Evolutionary conservation across 2,113 vertebrate genomes (phyloP).

Genomic region (Atrichornis clamosus): DNA sequence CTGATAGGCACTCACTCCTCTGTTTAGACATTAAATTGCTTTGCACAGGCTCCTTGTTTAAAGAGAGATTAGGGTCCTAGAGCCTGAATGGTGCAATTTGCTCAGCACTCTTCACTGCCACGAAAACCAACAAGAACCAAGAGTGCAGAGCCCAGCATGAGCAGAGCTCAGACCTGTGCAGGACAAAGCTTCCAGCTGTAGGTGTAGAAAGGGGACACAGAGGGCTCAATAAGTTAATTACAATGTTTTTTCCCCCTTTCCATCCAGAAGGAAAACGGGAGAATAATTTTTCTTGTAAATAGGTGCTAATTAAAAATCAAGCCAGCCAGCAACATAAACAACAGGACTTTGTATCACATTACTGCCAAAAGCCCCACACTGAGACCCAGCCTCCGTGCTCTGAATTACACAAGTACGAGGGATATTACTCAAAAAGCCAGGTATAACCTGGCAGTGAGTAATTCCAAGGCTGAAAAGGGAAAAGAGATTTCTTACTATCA

Average conservation of each 20-base stretch:
- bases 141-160: not conserved
- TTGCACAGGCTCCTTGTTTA: conserved; percentile 33
- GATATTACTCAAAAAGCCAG: not conserved
- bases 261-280: not conserved
- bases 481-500: not conserved
- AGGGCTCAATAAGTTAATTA: not conserved
- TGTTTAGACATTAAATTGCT: conserved; percentile 36
- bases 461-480: not conserved
- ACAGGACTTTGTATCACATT: not conserved
- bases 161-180: not conserved
- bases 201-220: not conserved
- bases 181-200: not conserved
- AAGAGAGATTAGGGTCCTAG: conserved; percentile 22
- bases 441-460: not conserved
- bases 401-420: not conserved
- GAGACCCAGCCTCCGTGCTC: not conserved
- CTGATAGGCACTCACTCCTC: not conserved
- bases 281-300: not conserved
- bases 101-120: not conserved
- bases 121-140: not conserved
- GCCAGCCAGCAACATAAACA: not conserved
- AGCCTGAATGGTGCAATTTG: not conserved
- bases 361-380: not conserved
- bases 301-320: not conserved
- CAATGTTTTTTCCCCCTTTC: not conserved